Evolutionary conservation across 2,888 invertebrate genomes (phyloP).

Genomic region (Drosophila percnosoma): DNA sequence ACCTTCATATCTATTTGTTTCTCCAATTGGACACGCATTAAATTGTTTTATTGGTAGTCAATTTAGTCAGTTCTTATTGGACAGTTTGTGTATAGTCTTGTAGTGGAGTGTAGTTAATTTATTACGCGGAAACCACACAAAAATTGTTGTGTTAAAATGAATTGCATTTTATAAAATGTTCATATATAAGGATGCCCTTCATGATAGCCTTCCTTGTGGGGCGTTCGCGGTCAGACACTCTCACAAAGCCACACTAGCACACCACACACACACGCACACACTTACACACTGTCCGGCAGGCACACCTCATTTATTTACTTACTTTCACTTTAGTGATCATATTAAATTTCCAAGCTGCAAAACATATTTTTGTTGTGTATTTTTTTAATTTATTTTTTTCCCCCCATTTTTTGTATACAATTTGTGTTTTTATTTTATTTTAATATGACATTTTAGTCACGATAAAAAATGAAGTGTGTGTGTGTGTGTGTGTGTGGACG

Average conservation of each 20-base stretch:
- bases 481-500: slow-evolving; percentile 12
- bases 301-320: slow-evolving; percentile 67
- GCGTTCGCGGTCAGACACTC: slow-evolving; percentile 74
- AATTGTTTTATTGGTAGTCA: background rate
- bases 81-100: slow-evolving; percentile 2
- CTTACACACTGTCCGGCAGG: slow-evolving; percentile 35
- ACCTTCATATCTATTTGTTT: background rate
- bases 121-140: slow-evolving; percentile 75
- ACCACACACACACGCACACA: slow-evolving; percentile 2
- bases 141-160: slow-evolving; percentile 65
- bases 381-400: slow-evolving; percentile 35
- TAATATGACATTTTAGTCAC: slow-evolving; percentile 69
- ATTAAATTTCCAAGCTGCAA: slow-evolving; percentile 78
- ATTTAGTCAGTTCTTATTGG: background rate
- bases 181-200: slow-evolving; percentile 78
- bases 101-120: slow-evolving; percentile 55
- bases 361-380: slow-evolving; percentile 67
- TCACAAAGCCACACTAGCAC: slow-evolving; percentile 19
- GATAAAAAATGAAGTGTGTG: slow-evolving; percentile 40
- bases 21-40: background rate
- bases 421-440: slow-evolving; percentile 68
- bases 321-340: slow-evolving; percentile 78
- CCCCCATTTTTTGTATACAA: slow-evolving; percentile 47
- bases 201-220: slow-evolving; percentile 74
- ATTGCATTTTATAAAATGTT: slow-evolving; percentile 76